phyloP scores from a whole-genome alignment of 2,888 invertebrate species.

The Drosophila vallismaia region DNA sequence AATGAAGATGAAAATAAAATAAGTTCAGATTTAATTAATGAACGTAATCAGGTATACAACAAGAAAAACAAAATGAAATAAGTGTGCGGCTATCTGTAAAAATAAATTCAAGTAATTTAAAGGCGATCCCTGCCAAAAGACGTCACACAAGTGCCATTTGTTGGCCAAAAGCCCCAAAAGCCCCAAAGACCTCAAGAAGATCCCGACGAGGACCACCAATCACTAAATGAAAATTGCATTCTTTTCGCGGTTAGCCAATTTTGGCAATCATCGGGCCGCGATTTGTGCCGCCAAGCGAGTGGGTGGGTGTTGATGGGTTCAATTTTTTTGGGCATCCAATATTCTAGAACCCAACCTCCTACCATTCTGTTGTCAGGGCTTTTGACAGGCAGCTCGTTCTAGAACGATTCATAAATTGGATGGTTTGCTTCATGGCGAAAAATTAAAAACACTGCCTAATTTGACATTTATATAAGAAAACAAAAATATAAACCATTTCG shows the following conservation, averaged over 20 bases:
- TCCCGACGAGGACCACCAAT: background rate
- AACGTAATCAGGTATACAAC: conserved; percentile 54
- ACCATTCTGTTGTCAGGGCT: conserved; percentile 29
- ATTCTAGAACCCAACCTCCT: background rate
- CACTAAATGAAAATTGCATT: conserved; percentile 41
- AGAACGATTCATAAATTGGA: conserved; percentile 15
- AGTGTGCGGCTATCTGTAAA: conserved; percentile 30
- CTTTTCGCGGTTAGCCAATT: conserved; percentile 29
- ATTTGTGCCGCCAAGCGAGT: conserved; percentile 39
- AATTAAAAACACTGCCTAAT: conserved; percentile 44
- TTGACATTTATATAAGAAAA: conserved; percentile 20
- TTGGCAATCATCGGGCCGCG: conserved; percentile 24
- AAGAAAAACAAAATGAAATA: conserved; percentile 1
- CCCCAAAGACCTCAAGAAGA: no score
- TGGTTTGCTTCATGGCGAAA: conserved; percentile 17
- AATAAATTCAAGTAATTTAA: conserved; percentile 41
- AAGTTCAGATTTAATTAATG: conserved; percentile 65
- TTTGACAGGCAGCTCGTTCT: conserved; percentile 22
- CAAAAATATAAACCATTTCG: no score
- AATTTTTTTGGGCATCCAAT: conserved; percentile 3
- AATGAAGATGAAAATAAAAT: conserved; percentile 21
- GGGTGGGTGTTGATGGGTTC: conserved; percentile 50
- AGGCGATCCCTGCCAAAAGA: conserved; percentile 51
- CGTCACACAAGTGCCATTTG: conserved; percentile 55
- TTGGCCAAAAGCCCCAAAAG: conserved; percentile 51